phyloP scores from a whole-genome alignment of 2,113 vertebrate species.

The Butorides virescens region DNA sequence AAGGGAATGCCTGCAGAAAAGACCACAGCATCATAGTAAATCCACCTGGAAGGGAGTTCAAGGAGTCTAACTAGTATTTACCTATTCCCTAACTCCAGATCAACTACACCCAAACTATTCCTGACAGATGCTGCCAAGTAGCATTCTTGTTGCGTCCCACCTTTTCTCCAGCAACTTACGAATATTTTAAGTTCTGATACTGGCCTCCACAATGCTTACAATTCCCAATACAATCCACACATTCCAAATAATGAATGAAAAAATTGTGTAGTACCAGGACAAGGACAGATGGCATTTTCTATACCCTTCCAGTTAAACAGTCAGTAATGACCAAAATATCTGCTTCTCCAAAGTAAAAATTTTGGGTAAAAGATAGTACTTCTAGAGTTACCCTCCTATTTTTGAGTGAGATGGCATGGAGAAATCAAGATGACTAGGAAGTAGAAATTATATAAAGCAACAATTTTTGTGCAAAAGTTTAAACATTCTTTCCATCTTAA shows the following conservation, averaged over 20 bases:
- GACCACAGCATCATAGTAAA: neutral
- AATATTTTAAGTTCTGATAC: neutral
- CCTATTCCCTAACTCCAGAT: neutral
- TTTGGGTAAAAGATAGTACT: neutral
- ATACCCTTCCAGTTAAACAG: neutral
- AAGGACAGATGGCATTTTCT: neutral
- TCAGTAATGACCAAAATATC: neutral
- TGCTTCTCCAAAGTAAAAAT: neutral
- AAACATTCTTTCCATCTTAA: neutral
- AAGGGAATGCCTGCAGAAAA: neutral
- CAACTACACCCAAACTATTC: neutral
- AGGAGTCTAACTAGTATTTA: neutral
- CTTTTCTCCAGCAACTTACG: neutral
- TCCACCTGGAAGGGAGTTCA: neutral
- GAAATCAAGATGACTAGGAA: neutral
- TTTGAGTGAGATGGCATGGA: neutral
- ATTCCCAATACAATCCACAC: accelerated
- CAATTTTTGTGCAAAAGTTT: neutral
- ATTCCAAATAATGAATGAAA: neutral
- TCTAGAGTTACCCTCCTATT: neutral
- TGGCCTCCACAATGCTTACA: neutral
- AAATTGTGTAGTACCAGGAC: neutral
- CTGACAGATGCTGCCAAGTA: neutral
- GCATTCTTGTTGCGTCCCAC: neutral
- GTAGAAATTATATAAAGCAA: neutral